Evolutionary conservation across 2,113 vertebrate genomes (phyloP).

Genomic region (Trogon melanurus): DNA sequence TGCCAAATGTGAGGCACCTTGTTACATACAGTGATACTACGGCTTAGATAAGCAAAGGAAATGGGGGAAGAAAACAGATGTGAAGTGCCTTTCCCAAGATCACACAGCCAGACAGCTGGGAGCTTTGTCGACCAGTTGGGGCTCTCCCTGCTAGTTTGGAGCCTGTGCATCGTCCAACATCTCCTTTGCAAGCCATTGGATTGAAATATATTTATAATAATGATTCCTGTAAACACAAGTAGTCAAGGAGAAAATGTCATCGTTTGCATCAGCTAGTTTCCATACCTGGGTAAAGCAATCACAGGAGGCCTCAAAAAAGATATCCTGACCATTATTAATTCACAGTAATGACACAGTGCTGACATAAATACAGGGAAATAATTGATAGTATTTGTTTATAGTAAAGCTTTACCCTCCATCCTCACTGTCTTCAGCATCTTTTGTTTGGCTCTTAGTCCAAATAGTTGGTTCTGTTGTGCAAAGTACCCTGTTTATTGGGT

Average conservation of each 20-base stretch:
- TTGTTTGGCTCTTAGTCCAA: constrained; percentile 31
- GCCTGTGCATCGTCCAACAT: background rate
- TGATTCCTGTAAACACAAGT: background rate
- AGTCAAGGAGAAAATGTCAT: background rate
- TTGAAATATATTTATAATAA: background rate
- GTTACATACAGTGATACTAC: background rate
- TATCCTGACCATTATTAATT: background rate
- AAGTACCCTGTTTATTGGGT: background rate
- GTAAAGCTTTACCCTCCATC: background rate
- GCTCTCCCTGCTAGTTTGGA: background rate
- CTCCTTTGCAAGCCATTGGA: background rate
- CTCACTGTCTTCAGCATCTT: background rate
- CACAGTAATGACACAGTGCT: background rate
- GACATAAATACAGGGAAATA: background rate
- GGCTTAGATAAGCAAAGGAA: constrained; percentile 55
- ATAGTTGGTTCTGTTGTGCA: background rate
- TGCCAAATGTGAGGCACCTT: background rate
- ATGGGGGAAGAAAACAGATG: constrained; percentile 9
- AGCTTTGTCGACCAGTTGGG: background rate
- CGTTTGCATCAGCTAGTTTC: background rate
- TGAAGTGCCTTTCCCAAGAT: constrained; percentile 20
- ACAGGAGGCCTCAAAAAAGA: background rate
- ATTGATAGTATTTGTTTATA: background rate
- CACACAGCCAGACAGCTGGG: background rate
- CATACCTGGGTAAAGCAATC: background rate